Conservation (phyloP, 2,888 invertebrate genomes). For the Andrena praecox region DNA sequence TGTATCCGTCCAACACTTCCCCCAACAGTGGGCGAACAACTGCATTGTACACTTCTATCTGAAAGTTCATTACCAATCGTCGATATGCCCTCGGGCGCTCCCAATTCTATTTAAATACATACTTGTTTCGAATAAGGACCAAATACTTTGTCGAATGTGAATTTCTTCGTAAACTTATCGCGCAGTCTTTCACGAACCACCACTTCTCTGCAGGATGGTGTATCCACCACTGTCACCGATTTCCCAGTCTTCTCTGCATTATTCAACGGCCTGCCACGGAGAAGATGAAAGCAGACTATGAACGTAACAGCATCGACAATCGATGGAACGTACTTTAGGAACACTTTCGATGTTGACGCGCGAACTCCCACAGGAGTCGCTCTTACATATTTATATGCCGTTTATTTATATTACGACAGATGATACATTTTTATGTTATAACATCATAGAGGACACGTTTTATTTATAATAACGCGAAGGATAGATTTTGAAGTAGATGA, state of each 20-base stretch:
- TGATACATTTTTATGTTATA: too few relatives aligned
- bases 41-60: constrained; percentile 94
- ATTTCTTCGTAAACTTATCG: constrained; percentile 90
- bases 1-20: constrained; percentile 97
- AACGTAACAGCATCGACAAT: background rate
- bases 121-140: constrained; percentile 92
- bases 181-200: constrained; percentile 87
- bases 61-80: constrained; percentile 58
- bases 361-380: too few relatives aligned
- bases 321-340: background rate
- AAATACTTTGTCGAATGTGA: constrained; percentile 95
- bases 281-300: too few relatives aligned
- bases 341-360: too few relatives aligned
- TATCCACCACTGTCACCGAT: constrained; percentile 90
- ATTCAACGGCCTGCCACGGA: constrained; percentile 90
- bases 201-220: constrained; percentile 89
- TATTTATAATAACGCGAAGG: too few relatives aligned
- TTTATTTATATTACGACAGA: too few relatives aligned
- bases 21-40: constrained; percentile 96
- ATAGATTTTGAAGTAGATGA: too few relatives aligned
- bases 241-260: constrained; percentile 89
- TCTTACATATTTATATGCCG: too few relatives aligned
- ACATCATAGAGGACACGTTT: too few relatives aligned
- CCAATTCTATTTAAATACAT: constrained; percentile 48
- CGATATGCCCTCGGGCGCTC: background rate